phyloP scores from a whole-genome alignment of 2,888 invertebrate species.

The Drosophila limbata region DNA sequence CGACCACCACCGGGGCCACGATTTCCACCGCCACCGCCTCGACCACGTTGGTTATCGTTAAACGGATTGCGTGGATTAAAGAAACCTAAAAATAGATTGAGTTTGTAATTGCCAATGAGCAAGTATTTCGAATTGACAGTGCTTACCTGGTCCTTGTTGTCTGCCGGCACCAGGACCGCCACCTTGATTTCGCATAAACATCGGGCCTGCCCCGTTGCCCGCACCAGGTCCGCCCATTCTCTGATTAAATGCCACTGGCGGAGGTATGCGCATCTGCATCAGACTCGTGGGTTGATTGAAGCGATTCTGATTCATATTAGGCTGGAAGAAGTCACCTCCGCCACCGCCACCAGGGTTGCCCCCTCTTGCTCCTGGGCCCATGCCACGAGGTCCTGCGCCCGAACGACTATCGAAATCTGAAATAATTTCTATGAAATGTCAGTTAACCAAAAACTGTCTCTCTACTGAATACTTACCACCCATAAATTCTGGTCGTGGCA shows the following conservation, averaged over 20 bases:
- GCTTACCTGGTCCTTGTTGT: constrained; percentile 78
- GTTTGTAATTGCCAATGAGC: not conserved
- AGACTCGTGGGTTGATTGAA: constrained; percentile 84
- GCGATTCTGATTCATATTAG: constrained; percentile 84
- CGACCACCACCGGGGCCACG: constrained; percentile 67
- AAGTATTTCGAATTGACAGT: not conserved
- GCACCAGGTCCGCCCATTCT: constrained; percentile 76
- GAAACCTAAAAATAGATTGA: constrained; percentile 65
- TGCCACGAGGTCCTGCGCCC: constrained; percentile 49
- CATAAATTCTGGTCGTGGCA: constrained; percentile 81
- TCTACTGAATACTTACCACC: constrained; percentile 59
- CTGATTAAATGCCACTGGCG: constrained; percentile 82
- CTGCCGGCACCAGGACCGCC: constrained; percentile 70
- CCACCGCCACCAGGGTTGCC: constrained; percentile 71
- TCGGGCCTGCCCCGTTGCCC: constrained; percentile 65
- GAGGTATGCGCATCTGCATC: constrained; percentile 85
- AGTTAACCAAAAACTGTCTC: not conserved
- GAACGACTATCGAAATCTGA: constrained; percentile 82
- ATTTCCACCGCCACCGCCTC: constrained; percentile 55
- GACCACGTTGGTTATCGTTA: constrained; percentile 77
- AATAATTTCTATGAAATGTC: not conserved
- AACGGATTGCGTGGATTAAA: constrained; percentile 83
- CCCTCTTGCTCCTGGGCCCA: constrained; percentile 48
- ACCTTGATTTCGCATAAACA: constrained; percentile 73
- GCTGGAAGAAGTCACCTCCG: constrained; percentile 78